phyloP scores from a whole-genome alignment of 2,797 vertebrate species.

The Numenius phaeopus region DNA sequence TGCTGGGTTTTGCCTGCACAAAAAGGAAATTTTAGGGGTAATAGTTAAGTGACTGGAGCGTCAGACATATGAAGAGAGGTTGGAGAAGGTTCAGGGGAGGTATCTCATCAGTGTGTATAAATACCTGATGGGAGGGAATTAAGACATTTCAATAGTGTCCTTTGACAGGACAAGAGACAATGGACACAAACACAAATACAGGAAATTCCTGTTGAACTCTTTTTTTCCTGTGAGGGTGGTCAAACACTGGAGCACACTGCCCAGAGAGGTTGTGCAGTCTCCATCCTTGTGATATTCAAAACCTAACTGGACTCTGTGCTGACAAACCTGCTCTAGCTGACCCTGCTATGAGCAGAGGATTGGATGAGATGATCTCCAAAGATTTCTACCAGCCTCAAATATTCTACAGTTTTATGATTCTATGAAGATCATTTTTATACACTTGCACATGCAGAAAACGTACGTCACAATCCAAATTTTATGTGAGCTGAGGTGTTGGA shows the following conservation, averaged over 20 bases:
- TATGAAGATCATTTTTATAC: not conserved
- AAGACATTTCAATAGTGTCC: not conserved
- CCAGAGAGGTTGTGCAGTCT: not conserved
- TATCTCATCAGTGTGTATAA: not conserved
- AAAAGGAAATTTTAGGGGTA: not conserved
- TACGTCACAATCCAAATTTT: not conserved
- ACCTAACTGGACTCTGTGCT: not conserved
- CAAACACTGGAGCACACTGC: rapidly evolving
- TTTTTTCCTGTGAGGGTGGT: not conserved
- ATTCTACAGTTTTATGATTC: not conserved
- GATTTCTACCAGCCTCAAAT: not conserved
- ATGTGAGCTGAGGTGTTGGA: not conserved
- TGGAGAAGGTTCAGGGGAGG: not conserved
- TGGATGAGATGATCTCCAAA: not conserved
- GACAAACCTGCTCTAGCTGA: not conserved
- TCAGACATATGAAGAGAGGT: rapidly evolving
- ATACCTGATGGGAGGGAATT: not conserved
- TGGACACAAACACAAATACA: not conserved
- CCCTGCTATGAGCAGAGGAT: not conserved
- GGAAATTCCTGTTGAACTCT: not conserved
- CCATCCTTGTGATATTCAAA: not conserved
- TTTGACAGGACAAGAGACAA: not conserved
- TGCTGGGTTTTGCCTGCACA: not conserved
- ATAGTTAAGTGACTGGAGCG: not conserved
- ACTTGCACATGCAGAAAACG: not conserved